These are phyloP conservation scores for Coracopsis vasa DNA, from an alignment of 2,113 vertebrate species.

Conservation along the genomic window DNA sequence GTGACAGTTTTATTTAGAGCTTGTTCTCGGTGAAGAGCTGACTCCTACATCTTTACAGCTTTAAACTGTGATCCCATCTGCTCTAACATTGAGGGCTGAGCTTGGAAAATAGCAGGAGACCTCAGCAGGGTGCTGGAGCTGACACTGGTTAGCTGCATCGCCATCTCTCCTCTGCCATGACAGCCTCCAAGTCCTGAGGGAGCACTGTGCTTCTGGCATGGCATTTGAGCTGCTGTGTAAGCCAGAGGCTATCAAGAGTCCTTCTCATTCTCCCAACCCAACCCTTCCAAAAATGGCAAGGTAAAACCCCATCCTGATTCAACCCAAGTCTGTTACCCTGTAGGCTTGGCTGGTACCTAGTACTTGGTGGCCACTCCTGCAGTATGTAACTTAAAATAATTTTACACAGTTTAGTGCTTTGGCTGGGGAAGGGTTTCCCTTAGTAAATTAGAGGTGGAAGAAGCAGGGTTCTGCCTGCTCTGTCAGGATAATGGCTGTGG, in stretches of 20 bases:
- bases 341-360: background rate
- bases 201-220: background rate
- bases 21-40: background rate
- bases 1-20: background rate
- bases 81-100: background rate
- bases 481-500: background rate
- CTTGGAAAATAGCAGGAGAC: background rate
- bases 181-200: background rate
- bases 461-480: background rate
- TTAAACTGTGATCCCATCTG: background rate
- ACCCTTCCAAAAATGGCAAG: background rate
- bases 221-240: background rate
- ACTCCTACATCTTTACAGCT: background rate
- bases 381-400: background rate
- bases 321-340: background rate
- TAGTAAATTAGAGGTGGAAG: background rate
- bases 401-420: background rate
- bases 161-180: accelerated
- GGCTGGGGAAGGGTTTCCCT: background rate
- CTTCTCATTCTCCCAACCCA: background rate
- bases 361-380: background rate
- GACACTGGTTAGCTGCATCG: accelerated
- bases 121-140: background rate
- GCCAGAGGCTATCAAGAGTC: background rate
- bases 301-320: background rate